Conservation (phyloP, 2,113 vertebrate species). For the Podocnemis expansa region DNA sequence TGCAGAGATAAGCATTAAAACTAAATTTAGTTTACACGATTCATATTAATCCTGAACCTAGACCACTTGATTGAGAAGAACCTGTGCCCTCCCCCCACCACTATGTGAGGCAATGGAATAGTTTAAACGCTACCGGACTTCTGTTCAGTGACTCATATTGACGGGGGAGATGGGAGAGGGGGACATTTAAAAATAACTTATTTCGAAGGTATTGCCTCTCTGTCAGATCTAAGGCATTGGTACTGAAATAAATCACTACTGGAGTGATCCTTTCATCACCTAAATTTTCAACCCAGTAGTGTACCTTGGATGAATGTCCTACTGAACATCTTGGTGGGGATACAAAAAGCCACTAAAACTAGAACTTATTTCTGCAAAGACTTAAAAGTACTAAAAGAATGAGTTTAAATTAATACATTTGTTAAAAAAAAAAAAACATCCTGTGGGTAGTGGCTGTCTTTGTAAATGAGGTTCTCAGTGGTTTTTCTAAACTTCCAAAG, state of each 20-base stretch:
- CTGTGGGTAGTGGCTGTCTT: background rate
- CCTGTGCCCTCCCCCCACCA: accelerated
- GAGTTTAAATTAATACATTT: slow-evolving; percentile 31
- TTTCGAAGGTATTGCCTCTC: slow-evolving; percentile 62
- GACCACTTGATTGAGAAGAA: background rate
- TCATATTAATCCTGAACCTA: background rate
- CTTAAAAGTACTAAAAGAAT: slow-evolving; percentile 67
- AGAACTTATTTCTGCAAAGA: slow-evolving; percentile 55
- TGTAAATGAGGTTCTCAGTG: background rate
- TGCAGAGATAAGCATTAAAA: background rate
- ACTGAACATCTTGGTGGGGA: slow-evolving; percentile 69
- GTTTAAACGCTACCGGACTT: background rate
- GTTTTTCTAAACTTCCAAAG: background rate
- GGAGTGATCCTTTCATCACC: slow-evolving; percentile 55
- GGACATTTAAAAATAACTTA: slow-evolving; percentile 11
- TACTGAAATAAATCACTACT: slow-evolving; percentile 63
- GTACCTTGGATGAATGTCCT: slow-evolving; percentile 60
- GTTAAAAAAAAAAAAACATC: background rate
- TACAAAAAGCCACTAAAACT: slow-evolving; percentile 67
- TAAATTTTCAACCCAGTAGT: slow-evolving; percentile 65
- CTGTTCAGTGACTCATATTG: background rate
- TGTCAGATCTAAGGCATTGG: slow-evolving; percentile 60
- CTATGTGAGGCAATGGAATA: background rate
- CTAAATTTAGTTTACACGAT: background rate
- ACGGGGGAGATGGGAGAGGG: background rate